Percentiles rank a stretch among this genome's conserved stretches.
Evolutionary conservation across 2,797 vertebrate genomes (phyloP).

Genomic region (Remorina albescens): DNA sequence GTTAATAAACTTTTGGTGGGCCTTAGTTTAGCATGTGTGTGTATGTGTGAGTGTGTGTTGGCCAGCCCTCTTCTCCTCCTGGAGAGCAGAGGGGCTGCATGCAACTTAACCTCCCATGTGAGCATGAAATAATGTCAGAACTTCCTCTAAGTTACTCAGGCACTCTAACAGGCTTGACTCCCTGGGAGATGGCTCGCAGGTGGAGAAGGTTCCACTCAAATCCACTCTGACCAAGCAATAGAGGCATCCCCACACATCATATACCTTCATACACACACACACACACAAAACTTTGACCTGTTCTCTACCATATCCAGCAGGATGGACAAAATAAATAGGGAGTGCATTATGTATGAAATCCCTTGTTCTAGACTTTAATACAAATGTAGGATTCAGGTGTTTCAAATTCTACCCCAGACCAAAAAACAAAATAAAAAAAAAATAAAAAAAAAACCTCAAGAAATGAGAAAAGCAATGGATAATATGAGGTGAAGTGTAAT

Average conservation of each 20-base stretch:
- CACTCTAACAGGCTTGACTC: neutral
- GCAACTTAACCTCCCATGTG: conserved; percentile 14
- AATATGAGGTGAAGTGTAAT: no score
- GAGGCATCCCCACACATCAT: neutral
- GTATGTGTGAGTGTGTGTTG: conserved; percentile 20
- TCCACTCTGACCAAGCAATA: neutral
- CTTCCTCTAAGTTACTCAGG: neutral
- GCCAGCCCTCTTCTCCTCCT: neutral
- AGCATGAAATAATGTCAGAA: conserved; percentile 34
- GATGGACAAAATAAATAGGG: neutral
- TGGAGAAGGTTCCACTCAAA: conserved; percentile 3
- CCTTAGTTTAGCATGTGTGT: neutral
- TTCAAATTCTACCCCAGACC: neutral
- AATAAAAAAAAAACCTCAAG: no score
- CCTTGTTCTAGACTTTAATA: neutral
- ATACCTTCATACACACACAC: neutral
- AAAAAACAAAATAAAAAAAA: no score
- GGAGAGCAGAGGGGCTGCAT: neutral
- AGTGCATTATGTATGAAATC: neutral
- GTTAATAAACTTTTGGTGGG: neutral
- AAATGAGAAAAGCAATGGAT: no score
- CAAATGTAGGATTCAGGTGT: neutral
- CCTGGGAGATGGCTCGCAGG: neutral
- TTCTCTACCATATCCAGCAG: neutral
- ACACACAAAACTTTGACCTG: neutral